Percentiles rank a stretch among this genome's conserved stretches.
phyloP scores from a whole-genome alignment of 2,888 invertebrate genomes.

The Julus scandinavius region DNA sequence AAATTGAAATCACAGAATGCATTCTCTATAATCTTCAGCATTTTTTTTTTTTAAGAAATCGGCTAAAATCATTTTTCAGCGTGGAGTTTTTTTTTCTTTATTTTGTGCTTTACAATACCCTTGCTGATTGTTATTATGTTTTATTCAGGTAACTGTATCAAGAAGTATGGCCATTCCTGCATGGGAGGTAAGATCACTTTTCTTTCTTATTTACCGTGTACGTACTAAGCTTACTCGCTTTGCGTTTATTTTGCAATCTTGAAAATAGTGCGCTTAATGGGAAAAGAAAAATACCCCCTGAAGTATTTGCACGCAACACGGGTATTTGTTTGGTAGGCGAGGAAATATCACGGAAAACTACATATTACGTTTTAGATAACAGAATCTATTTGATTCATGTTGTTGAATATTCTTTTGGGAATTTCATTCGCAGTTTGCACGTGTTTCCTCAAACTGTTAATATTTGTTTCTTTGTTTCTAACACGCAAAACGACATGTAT shows the following conservation, averaged over 20 bases:
- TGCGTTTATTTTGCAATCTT: conserved; percentile 20
- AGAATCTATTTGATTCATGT: neutral
- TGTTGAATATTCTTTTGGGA: neutral
- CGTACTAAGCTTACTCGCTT: neutral
- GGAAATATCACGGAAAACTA: neutral
- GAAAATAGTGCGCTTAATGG: conserved; percentile 30
- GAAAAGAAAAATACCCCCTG: conserved; percentile 18
- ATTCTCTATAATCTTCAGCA: neutral
- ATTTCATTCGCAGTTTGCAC: neutral
- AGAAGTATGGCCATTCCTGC: conserved; percentile 30
- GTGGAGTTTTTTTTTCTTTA: neutral
- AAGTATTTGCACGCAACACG: neutral
- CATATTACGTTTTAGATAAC: neutral
- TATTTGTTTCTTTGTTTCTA: too few species aligned
- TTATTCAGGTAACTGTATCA: conserved; percentile 42
- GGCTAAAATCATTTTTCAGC: conserved; percentile 11
- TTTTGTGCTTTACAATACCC: neutral
- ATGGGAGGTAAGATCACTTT: conserved; percentile 30
- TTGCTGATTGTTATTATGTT: conserved; percentile 35
- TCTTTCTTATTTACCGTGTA: neutral
- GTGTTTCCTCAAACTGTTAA: neutral
- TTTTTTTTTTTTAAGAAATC: neutral
- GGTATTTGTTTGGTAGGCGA: neutral
- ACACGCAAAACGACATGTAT: too few species aligned
- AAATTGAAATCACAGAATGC: conserved; percentile 30